These are phyloP conservation scores for Isurus oxyrinchus DNA, from an alignment of 2,113 vertebrate genomes.

Conservation along the genomic window DNA sequence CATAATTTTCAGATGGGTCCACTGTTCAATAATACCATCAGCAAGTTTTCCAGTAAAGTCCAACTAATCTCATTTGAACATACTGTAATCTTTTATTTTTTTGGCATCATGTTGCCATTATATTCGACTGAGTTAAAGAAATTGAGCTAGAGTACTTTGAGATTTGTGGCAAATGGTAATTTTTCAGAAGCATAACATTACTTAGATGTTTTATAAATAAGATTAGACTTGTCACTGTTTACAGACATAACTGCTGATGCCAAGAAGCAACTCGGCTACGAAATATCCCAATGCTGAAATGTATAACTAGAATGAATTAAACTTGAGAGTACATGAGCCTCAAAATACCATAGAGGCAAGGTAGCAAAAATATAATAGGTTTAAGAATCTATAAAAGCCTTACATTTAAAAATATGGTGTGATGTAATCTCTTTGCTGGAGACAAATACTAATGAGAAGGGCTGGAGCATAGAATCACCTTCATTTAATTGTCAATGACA, in stretches of 20 bases:
- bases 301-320: no score
- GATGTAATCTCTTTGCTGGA: no score
- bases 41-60: background rate
- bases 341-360: background rate
- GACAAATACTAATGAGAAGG: no score
- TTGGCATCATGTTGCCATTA: background rate
- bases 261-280: no score
- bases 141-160: background rate
- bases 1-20: background rate
- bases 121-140: background rate
- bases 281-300: no score
- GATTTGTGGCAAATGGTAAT: background rate
- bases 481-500: no score
- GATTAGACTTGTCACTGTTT: background rate
- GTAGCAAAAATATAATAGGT: no score
- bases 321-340: background rate
- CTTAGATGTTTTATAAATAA: background rate
- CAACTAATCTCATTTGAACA: background rate
- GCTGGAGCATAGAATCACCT: no score
- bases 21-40: background rate
- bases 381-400: no score
- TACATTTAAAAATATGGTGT: no score
- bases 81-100: background rate
- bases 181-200: background rate
- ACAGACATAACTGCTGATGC: background rate